Base-by-base conservation (phyloP, 2,797 vertebrate genomes). In the Podarcis siculus region DNA sequence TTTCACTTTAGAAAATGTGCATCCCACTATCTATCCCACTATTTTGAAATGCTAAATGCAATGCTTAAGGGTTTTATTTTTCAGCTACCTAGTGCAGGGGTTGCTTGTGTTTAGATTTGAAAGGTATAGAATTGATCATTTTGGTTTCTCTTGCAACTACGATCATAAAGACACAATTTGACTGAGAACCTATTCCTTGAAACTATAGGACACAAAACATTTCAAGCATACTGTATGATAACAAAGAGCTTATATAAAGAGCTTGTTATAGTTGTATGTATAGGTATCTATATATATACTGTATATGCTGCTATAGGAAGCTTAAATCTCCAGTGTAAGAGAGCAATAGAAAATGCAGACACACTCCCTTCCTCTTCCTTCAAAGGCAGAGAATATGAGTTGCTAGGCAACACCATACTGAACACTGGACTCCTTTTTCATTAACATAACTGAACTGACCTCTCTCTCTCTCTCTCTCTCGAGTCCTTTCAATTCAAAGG, bases 361-460 rank as follows among this genome's bases (percentile, higher is more conserved):
- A 94, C 87, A 66, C 89, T 94, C 94, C 88, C 91, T 95, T 92
- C 93, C 73, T 86, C 91, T 91, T 95, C 95, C 95, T 95, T 89
- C 95, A 94, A 95, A 96, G 92, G 92, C 86, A 92, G 95, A 94
- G 92, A 95, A 95, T 96, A 95, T 95, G 93, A 87, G 97, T 97
- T 97, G 96, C 97, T 97, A 97, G 89, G 97, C 97, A 97, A 97
- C 97, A 89, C 86, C 84, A 76, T 92, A 93, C 87, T 42, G 79
- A 96, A 95, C 95, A 95, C 94, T 93, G 91, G 95, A 95, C 93
- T 25, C 82, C 95, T 97, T 96, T 96, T 95, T 96, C 96, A 97
- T 95, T 39, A 95, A 95, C 95, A 94, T 35, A 95, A 95, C 96
- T 93, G 95, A 95, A 93, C 94, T 94, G 95, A 97, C 95, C 96